Evolutionary conservation across 2,888 invertebrate species (phyloP).

Genomic region (Conops quadrifasciatus): DNA sequence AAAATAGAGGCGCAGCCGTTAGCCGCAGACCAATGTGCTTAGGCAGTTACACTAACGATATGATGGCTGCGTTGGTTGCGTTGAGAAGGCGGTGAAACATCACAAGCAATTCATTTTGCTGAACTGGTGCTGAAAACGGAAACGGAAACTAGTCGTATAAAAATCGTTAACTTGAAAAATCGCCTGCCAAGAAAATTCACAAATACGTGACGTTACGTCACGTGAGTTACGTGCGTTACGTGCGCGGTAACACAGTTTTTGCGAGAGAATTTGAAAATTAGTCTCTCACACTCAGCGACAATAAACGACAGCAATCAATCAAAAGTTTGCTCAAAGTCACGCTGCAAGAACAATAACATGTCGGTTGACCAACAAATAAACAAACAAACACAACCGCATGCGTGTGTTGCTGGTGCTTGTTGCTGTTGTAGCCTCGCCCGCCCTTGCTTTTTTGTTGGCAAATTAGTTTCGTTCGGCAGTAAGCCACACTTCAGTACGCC

Average conservation of each 20-base stretch:
- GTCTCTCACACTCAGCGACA: neutral
- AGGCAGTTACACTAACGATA: too few species aligned
- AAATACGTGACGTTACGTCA: neutral
- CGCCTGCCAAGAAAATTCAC: neutral
- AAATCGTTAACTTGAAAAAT: slow-evolving; percentile 10
- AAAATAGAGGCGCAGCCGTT: too few species aligned
- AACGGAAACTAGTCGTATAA: slow-evolving; percentile 33
- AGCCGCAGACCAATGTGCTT: too few species aligned
- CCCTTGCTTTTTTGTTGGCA: neutral
- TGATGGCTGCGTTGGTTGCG: too few species aligned
- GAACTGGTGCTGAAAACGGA: slow-evolving; percentile 15
- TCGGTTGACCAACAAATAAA: too few species aligned
- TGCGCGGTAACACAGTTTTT: neutral
- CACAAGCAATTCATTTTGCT: too few species aligned
- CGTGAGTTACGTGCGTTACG: neutral
- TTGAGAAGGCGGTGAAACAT: too few species aligned
- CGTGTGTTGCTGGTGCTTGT: neutral
- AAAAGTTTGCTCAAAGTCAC: slow-evolving; percentile 12
- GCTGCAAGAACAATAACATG: neutral
- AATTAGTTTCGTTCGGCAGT: slow-evolving; percentile 4
- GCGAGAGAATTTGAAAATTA: too few species aligned
- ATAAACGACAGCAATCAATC: slow-evolving; percentile 25
- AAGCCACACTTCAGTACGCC: neutral
- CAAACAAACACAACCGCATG: neutral
- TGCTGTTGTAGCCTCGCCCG: neutral